Conservation (phyloP, 2,888 invertebrate genomes). For the Sphaerophoria taeniata region DNA sequence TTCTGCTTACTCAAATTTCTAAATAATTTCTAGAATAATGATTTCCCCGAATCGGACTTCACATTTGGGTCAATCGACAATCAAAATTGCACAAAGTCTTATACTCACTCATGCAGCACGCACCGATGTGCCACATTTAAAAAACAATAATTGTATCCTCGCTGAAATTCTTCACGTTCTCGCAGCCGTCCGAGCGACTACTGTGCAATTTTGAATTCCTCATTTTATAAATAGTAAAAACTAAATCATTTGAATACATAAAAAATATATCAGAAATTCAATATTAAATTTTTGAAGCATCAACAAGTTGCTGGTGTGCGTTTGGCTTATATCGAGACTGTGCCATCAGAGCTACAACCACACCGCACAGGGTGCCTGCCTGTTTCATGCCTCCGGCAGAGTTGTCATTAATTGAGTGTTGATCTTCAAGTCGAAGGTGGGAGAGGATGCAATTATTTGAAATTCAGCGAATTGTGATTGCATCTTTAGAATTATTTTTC, state of each 20-base stretch:
- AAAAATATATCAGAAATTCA: constrained; percentile 5
- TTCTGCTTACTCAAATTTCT: neutral
- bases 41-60: constrained; percentile 16
- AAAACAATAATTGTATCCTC: constrained; percentile 3
- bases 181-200: neutral
- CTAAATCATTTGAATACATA: constrained; percentile 49
- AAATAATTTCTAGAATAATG: neutral
- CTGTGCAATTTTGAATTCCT: constrained; percentile 55
- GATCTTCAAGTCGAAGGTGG: constrained; percentile 55
- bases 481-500: constrained; percentile 3
- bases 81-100: constrained; percentile 11
- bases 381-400: constrained; percentile 11
- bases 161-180: constrained; percentile 15
- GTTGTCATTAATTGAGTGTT: constrained; percentile 57
- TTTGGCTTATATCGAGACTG: neutral
- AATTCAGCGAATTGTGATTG: constrained; percentile 33
- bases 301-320: constrained; percentile 32
- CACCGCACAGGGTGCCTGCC: neutral
- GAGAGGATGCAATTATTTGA: constrained; percentile 42
- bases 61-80: constrained; percentile 27
- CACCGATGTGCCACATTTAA: neutral
- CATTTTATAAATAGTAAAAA: constrained; percentile 57
- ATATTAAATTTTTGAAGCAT: constrained; percentile 34
- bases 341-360: neutral
- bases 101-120: neutral